Conservation (phyloP, 2,888 invertebrate species). For the Allolobophora icterica region DNA sequence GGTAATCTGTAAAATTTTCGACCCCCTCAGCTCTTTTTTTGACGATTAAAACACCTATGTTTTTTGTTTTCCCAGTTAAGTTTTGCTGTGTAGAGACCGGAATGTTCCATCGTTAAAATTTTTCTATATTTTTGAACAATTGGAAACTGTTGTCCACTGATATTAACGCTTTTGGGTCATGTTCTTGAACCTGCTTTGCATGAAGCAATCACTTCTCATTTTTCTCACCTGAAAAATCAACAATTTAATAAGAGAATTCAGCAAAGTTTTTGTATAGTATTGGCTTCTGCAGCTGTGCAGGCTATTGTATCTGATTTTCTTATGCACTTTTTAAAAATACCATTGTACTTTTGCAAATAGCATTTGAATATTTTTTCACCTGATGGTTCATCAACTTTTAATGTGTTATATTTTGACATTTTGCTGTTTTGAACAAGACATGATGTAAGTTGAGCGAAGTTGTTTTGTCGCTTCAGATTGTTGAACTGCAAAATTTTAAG, state of each 20-base stretch:
- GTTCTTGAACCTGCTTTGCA: not conserved
- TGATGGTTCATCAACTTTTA: not conserved
- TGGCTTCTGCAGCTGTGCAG: not conserved
- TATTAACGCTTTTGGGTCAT: not conserved
- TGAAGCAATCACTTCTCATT: not conserved
- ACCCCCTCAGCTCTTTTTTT: too few species aligned
- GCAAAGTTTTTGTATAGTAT: not conserved
- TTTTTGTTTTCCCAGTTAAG: not conserved
- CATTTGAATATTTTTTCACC: not conserved
- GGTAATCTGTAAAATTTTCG: too few species aligned
- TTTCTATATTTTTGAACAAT: not conserved
- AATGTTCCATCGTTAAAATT: not conserved
- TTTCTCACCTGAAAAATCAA: not conserved
- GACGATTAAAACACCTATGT: too few species aligned
- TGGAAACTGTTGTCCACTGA: not conserved
- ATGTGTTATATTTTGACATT: not conserved
- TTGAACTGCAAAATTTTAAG: not conserved
- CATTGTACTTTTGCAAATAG: not conserved
- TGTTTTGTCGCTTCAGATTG: conserved; percentile 5
- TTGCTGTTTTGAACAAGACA: not conserved
- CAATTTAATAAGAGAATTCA: not conserved
- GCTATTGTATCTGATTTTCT: too few species aligned
- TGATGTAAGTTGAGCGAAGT: too few species aligned
- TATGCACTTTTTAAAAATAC: not conserved
- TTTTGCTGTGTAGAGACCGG: not conserved